phyloP scores from a whole-genome alignment of 1,140 invertebrate genomes.

The Trichomalopsis sarcophagae region DNA sequence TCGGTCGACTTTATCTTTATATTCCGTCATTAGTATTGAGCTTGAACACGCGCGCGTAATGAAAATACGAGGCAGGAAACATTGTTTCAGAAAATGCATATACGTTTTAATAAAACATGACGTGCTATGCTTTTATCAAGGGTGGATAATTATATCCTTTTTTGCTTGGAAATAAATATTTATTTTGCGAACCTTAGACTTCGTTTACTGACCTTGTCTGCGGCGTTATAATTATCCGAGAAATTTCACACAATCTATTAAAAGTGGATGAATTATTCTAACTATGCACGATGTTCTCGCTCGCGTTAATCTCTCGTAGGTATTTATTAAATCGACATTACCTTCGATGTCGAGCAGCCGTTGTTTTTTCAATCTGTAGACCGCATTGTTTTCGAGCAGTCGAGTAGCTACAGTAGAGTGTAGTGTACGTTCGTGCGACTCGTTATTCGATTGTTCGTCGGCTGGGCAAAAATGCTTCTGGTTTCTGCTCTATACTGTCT shows the following conservation, averaged over 20 bases:
- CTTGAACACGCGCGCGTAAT: not conserved
- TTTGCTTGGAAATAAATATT: not conserved
- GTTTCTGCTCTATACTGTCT: not conserved
- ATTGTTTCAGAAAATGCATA: not conserved
- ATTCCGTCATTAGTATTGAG: not conserved
- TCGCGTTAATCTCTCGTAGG: not conserved
- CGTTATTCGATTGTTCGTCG: conserved; percentile 40
- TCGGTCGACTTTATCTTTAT: not conserved
- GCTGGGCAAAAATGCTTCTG: conserved; percentile 26
- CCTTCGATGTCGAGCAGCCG: conserved; percentile 9
- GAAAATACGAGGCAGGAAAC: not conserved
- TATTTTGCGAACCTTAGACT: not conserved
- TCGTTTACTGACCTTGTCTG: not conserved
- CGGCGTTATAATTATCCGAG: not conserved
- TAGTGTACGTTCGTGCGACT: conserved; percentile 32
- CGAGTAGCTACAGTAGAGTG: not conserved
- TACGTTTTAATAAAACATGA: not conserved
- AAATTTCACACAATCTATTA: not conserved
- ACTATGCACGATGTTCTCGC: not conserved
- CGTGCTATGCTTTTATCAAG: not conserved
- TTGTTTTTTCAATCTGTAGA: conserved; percentile 10
- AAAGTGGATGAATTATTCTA: not conserved
- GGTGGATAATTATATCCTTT: not conserved
- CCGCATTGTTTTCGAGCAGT: conserved; percentile 45
- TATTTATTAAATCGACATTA: conserved; percentile 41